Conservation (phyloP, 2,797 vertebrate species). For the Octomys mimax region DNA sequence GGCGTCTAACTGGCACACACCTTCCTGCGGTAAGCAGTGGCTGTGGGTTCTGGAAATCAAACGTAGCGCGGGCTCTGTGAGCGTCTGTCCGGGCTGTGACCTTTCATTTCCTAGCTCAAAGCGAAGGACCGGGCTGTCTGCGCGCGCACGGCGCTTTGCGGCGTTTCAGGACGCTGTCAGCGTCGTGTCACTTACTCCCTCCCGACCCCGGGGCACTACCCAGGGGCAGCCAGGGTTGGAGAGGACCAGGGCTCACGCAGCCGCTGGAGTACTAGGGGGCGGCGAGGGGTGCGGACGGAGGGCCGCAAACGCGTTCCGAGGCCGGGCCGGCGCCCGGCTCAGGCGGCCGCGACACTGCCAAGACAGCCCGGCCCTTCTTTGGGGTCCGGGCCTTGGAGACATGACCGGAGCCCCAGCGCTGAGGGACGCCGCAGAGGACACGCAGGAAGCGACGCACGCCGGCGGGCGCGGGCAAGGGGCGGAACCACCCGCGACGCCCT, state of each 20-base stretch:
- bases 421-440: background rate
- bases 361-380: background rate
- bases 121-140: background rate
- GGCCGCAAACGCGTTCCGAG: background rate
- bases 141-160: accelerated
- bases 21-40: background rate
- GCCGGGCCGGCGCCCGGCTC: background rate
- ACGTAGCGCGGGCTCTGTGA: background rate
- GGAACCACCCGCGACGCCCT: background rate
- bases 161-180: background rate
- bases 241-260: no score
- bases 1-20: background rate
- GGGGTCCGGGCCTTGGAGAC: background rate
- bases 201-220: background rate
- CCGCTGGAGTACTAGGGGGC: background rate
- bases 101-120: background rate
- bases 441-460: background rate
- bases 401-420: background rate
- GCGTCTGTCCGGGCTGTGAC: background rate
- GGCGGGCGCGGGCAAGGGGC: accelerated
- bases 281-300: background rate
- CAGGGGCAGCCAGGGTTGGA: background rate
- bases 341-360: accelerated
- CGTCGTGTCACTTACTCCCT: background rate
- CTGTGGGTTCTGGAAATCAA: background rate